phyloP scores from a whole-genome alignment of 2,797 vertebrate species.

The Masticophis lateralis region DNA sequence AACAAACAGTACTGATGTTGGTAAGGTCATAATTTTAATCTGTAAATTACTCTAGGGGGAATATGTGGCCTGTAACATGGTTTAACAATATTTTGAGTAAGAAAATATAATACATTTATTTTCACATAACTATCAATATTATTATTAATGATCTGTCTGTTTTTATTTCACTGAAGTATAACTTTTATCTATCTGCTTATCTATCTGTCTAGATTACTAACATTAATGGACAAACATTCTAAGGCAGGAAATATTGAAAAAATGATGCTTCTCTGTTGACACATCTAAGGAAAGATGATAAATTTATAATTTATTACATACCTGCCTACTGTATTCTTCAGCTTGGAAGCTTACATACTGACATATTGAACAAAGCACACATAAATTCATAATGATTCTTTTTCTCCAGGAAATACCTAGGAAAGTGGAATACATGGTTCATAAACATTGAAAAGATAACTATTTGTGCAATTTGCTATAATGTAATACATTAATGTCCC shows the following conservation, averaged over 20 bases:
- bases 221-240: neutral
- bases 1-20: neutral
- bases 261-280: neutral
- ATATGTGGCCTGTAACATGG: neutral
- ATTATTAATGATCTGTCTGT: neutral
- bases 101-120: neutral
- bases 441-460: neutral
- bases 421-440: neutral
- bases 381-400: neutral
- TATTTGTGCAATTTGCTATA: neutral
- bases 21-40: neutral
- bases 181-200: neutral
- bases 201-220: neutral
- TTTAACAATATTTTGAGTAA: neutral
- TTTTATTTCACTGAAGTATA: neutral
- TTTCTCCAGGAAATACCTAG: neutral
- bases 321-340: neutral
- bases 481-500: neutral
- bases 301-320: neutral
- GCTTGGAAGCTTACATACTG: neutral
- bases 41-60: neutral
- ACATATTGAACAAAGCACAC: neutral
- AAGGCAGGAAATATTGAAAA: neutral
- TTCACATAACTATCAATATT: neutral
- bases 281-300: neutral